Evolutionary conservation across 2,113 vertebrate genomes (phyloP).

Genomic region (Alexandromys fortis): DNA sequence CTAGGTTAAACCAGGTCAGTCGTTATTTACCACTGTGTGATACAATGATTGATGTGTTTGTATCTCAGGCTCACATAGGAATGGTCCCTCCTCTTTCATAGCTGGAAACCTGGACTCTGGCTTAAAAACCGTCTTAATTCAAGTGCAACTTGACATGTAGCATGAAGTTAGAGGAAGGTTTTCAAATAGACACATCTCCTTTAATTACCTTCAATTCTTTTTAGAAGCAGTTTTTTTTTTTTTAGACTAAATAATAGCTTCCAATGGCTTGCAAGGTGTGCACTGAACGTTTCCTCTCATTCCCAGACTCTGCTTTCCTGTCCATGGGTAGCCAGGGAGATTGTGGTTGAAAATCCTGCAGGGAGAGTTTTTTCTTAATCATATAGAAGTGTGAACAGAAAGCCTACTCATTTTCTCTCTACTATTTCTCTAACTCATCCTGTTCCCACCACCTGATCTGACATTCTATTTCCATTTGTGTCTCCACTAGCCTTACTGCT

Average conservation of each 20-base stretch:
- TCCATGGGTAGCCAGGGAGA: neutral
- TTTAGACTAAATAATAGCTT: neutral
- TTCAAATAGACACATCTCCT: neutral
- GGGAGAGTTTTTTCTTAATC: neutral
- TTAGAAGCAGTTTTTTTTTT: neutral
- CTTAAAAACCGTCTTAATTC: slow-evolving; percentile 34
- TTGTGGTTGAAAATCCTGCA: neutral
- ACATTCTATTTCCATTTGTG: neutral
- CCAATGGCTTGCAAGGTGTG: neutral
- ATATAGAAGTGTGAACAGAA: neutral
- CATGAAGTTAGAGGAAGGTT: neutral
- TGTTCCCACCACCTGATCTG: neutral
- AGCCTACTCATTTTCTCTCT: neutral
- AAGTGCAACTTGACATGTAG: neutral
- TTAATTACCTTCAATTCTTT: neutral
- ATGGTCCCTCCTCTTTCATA: neutral
- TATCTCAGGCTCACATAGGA: neutral
- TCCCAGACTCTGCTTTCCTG: neutral
- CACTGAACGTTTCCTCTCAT: neutral
- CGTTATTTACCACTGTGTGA: neutral
- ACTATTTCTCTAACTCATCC: neutral
- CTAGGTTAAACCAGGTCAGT: neutral
- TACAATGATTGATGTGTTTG: neutral
- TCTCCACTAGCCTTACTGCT: neutral
- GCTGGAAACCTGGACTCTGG: neutral